A percentile compares a stretch with the other conserved stretches of the same genome.
phyloP scores from a whole-genome alignment of 2,888 invertebrate species.

The Lissocephala sabroskyi region DNA sequence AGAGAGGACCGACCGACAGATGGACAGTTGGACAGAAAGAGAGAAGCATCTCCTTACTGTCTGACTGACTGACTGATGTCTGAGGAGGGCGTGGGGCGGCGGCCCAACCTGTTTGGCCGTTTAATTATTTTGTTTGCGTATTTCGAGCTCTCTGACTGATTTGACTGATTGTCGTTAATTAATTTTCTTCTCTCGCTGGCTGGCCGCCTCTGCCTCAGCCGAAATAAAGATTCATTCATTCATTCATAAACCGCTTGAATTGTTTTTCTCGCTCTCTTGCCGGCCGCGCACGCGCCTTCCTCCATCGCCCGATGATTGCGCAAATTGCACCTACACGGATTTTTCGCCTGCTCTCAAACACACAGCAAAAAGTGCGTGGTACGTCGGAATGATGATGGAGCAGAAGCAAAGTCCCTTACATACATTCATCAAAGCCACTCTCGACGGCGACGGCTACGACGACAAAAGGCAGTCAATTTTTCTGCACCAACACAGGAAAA shows the following conservation, averaged over 20 bases:
- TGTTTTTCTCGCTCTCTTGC: constrained; percentile 35
- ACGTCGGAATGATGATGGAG: constrained; percentile 35
- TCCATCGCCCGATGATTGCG: constrained; percentile 51
- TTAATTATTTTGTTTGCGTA: constrained; percentile 66
- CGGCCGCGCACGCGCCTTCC: constrained; percentile 16
- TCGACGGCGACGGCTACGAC: constrained; percentile 15
- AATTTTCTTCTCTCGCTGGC: constrained; percentile 36
- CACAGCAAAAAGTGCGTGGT: constrained; percentile 50
- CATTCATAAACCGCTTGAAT: constrained; percentile 59
- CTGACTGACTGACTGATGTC: constrained; percentile 13
- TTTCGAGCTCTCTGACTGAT: constrained; percentile 23
- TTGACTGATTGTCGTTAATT: constrained; percentile 67
- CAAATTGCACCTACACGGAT: constrained; percentile 59
- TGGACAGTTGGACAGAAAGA: not conserved
- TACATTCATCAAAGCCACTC: constrained; percentile 49
- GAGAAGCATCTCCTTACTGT: constrained; percentile 4
- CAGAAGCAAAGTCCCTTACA: constrained; percentile 16
- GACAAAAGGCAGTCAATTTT: constrained; percentile 61
- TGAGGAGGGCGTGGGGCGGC: constrained; percentile 39
- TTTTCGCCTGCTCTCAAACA: not conserved
- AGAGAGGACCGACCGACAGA: not conserved
- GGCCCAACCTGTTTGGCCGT: constrained; percentile 51
- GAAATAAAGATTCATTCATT: constrained; percentile 53
- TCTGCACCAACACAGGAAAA: constrained; percentile 57
- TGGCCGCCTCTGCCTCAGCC: too few relatives aligned